Conservation (phyloP, 2,797 vertebrate genomes). For the Melanotaenia maccullochi region DNA sequence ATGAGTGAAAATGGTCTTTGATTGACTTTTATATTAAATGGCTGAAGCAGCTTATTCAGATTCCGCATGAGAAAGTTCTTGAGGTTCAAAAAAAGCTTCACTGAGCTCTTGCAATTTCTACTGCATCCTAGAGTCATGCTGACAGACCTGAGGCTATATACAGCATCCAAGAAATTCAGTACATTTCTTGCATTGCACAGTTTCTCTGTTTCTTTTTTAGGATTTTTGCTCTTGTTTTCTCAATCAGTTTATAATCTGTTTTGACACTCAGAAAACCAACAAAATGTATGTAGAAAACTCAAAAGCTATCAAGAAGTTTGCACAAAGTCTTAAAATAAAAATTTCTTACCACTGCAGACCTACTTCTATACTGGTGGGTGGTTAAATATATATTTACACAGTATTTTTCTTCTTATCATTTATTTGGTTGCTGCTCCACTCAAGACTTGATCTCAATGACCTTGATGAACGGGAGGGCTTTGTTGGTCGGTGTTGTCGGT, state of each 20-base stretch:
- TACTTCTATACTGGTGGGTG: constrained; percentile 15
- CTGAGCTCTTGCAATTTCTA: constrained; percentile 2
- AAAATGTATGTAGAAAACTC: constrained; percentile 19
- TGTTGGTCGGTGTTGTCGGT: constrained; percentile 74
- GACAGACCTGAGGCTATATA: constrained; percentile 9
- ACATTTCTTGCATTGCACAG: constrained; percentile 18
- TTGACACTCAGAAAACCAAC: constrained; percentile 14
- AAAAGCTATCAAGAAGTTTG: constrained; percentile 30
- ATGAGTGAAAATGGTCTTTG: neutral
- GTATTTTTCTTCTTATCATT: constrained; percentile 7
- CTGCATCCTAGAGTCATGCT: constrained; percentile 12
- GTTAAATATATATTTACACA: constrained; percentile 61
- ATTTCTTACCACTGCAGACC: constrained; percentile 25
- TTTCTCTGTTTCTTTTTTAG: constrained; percentile 19
- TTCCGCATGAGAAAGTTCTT: constrained; percentile 7
- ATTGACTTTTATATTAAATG: constrained; percentile 10
- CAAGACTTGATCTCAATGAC: constrained; percentile 89
- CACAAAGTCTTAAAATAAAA: constrained; percentile 20
- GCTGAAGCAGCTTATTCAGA: constrained; percentile 12
- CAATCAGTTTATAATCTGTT: constrained; percentile 20
- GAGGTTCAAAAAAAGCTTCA: constrained; percentile 4
- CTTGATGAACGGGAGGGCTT: constrained; percentile 90
- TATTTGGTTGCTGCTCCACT: constrained; percentile 24
- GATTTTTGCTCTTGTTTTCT: neutral
- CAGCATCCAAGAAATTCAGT: constrained; percentile 10